Evolutionary conservation across 2,888 invertebrate species (phyloP).

Genomic region (Mimumesa dahlbomi): DNA sequence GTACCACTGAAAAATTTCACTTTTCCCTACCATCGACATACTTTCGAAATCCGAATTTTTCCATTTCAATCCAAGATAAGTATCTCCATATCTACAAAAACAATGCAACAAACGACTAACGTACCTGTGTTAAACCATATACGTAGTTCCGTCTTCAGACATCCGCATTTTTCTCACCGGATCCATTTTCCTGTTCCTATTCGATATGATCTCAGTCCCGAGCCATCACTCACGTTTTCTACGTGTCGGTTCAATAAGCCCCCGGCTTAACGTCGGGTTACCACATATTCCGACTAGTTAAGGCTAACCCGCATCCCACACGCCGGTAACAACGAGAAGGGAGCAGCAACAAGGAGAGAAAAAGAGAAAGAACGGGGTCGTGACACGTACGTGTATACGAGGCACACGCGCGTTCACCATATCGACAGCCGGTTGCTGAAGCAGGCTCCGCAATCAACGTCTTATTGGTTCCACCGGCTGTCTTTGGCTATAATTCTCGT

Average conservation of each 20-base stretch:
- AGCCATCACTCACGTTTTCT: constrained; percentile 72
- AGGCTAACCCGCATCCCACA: constrained; percentile 57
- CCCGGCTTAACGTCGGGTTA: constrained; percentile 52
- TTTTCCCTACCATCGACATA: too few relatives aligned
- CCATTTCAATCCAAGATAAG: too few relatives aligned
- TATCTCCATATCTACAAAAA: too few relatives aligned
- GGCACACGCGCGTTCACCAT: constrained; percentile 49
- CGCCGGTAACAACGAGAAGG: constrained; percentile 53
- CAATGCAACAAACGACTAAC: too few relatives aligned
- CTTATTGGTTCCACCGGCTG: constrained; percentile 58
- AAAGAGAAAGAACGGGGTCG: constrained; percentile 44
- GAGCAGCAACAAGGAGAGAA: constrained; percentile 8
- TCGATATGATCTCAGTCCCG: constrained; percentile 28
- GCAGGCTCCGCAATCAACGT: constrained; percentile 60
- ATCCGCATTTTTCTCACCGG: neutral
- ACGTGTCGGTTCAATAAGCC: constrained; percentile 65
- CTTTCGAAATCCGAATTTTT: too few relatives aligned
- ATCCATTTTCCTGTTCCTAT: constrained; percentile 25
- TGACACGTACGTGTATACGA: constrained; percentile 55
- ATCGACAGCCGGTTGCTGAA: constrained; percentile 52
- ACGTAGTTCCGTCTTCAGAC: too few relatives aligned
- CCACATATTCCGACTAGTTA: constrained; percentile 66
- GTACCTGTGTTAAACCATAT: too few relatives aligned
- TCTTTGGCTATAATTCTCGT: constrained; percentile 59
- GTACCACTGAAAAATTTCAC: too few relatives aligned